Base-by-base conservation (phyloP, 92 coral and sea anemone genomes). In the Pocillopora grandis region DNA sequence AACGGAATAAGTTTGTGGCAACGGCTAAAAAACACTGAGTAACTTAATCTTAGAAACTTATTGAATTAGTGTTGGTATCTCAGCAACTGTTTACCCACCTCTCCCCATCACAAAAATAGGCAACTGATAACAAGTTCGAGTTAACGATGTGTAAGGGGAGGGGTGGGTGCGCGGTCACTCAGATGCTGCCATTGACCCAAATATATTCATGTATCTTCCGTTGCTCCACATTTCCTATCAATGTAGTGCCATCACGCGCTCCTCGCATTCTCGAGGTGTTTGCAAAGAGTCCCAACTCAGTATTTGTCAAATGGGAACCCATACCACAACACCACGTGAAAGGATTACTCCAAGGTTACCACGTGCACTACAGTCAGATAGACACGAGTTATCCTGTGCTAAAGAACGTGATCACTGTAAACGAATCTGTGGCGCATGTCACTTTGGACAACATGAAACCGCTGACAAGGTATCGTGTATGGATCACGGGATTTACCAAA, bases 401-500 rank as follows among this genome's bases (percentile, higher is more conserved):
- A 37, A 82, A 91, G 79, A 91, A 89, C 74, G 77, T 64, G 70
- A 68, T 89, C 49, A 89, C 92, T 5, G 95, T 94, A 10, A 92
- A 94, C 62, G 84, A 85, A 19, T 75, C 93, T 35, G 68, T 82
- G 60, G 63, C 75, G 52, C 75, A 69, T 71, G 84, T 78, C 57
- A 88, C 85, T 11, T 56, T 94, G 49, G 72, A 61, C 21, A 85
- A 74, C 55, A 70, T 94, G 87, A 91, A 94, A 52, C 91, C 95
- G 21, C 73, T 58, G 74, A 83, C 93, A 15, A 77, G 76, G 73
- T 94, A 94, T 31, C 63, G 82, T 19, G 76, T 94, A 16, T 88
- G 92, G 90, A 85, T 94, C 37, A 84, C 87, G 62, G 98, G 91
- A 61, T 90, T 94, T 56, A 94, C 95, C 31, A 76, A 49, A 62